Evolutionary conservation across 2,113 vertebrate genomes (phyloP), one percentile per base, ranked within the genome.

Genomic region (Pithys albifrons): DNA sequence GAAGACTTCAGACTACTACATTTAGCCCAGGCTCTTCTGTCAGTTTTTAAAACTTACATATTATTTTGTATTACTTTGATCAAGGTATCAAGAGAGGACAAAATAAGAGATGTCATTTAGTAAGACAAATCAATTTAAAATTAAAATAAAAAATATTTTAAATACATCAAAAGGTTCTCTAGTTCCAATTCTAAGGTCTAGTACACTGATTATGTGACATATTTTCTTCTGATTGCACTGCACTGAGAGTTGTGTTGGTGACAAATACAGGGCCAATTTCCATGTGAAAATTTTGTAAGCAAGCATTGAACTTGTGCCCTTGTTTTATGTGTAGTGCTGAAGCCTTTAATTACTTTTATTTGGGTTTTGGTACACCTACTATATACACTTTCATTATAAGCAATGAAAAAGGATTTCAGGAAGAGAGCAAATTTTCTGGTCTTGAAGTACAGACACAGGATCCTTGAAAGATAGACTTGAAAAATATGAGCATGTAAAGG

Each of bases 51-150:
- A 91, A 55, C 35, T 88, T 80, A 45, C 4, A 41, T 39, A 86
- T 59, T 62, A 59, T 70, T 95, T 85, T 79, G 5, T 77, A 64
- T 87, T 95, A 59, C 57, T 14, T 79, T 78, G 33, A 48, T 81
- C 43, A 52, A 51, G 29, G 22, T 65, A 88, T 51, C 49, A 51
- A 51, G 49, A 51, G 49, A 51, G 49, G 13, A 51, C 49, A 51
- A 51, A 82, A 27, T 24, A 41, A 67, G 31, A 69, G 28, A 54
- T 19, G 7, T 82, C 65, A 74, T 88, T 92, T 55, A n/a, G 39
- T 54, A 76, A 88, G 10, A 80, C n/a, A 46, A 11, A 16, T 89
- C 70, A 64, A 76, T 77, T 93, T 35, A 93, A 95, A 95, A 94
- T 76, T 25, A 35, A 7, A 37, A 78, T 71, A 79, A 84, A 41